Conservation (phyloP, 2,113 vertebrate species). For the Elaphurus davidianus region DNA sequence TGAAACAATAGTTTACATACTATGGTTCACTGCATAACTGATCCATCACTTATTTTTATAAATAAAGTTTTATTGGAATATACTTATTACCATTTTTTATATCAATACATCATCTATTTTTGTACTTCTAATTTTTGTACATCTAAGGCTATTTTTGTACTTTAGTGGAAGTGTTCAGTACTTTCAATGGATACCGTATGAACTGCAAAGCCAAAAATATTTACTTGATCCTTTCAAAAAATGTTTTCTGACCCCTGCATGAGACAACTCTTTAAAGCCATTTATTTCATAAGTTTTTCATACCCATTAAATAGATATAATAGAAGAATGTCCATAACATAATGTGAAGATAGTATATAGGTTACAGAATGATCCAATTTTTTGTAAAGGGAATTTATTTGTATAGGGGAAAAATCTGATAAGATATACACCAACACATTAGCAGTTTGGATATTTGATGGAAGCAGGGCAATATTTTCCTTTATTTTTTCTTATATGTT, state of each 20-base stretch:
- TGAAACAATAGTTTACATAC: neutral
- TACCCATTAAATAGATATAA: neutral
- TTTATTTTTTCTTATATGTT: neutral
- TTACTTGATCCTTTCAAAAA: neutral
- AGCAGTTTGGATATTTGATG: neutral
- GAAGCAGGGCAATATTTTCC: neutral
- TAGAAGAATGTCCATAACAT: neutral
- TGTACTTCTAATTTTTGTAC: neutral
- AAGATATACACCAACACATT: neutral
- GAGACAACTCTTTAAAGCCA: neutral
- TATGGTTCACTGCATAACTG: neutral
- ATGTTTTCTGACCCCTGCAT: neutral
- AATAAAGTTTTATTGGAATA: neutral
- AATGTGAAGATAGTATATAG: neutral
- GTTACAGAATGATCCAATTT: neutral
- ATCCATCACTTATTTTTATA: neutral
- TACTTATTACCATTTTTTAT: neutral
- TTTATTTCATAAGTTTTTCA: neutral
- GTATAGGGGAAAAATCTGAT: neutral
- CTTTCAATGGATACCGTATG: neutral
- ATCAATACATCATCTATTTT: neutral
- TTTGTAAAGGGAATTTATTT: neutral
- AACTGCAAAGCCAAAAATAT: neutral
- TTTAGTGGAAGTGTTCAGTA: neutral
- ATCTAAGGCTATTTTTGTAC: neutral